Base-by-base conservation (phyloP, 1,140 invertebrate species). In the Bombus terrestris region DNA sequence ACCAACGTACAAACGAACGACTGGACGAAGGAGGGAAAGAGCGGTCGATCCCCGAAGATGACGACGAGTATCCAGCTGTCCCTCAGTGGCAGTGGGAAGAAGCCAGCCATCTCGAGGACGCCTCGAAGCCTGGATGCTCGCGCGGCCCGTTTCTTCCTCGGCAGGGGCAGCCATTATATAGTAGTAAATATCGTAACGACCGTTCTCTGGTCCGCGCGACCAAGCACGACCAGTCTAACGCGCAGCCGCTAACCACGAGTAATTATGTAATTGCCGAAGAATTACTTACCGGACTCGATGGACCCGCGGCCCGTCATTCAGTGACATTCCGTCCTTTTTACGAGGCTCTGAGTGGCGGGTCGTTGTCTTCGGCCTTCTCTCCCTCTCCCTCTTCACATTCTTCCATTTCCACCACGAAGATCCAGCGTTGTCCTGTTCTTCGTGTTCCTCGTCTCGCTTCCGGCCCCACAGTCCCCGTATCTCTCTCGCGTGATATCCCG, bases 121-220 rank as follows among this genome's bases (percentile, higher is more conserved):
- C 74, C 47, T 62, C 69, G 68, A 39, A 74, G 81, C 64, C 32
- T 80, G 85, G 88, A 81, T 78, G 69, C 68, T 68, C 78, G 59
- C 53, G 77, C 89, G 90, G 91, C 82, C 74, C 81, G 91, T 92
- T 92, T 92, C 90, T 91, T 91, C 86, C 81, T 86, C 82, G 85
- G 84, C 91, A 94, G 92, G 88, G 91, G 88, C 92, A 91, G 89
- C 93, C 92, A 95, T 95, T 95, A 95, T 93, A 93, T 93, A 95
- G 94, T 95, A 94, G 94, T 95, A 95, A 95, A 95, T 95, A 95
- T 95, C 93, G 92, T 94, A 95, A 95, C 94, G 93, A 95, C 94
- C 93, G 88, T 83, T 53, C 47, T 53, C 47, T 53, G 47, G 47
- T 53, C 72, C 39, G 82, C 79, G 73, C 72, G 57, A 85, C 71